These are phyloP conservation scores for Tragelaphus strepsiceros DNA, from an alignment of 2,113 vertebrate species.

Conservation along the genomic window DNA sequence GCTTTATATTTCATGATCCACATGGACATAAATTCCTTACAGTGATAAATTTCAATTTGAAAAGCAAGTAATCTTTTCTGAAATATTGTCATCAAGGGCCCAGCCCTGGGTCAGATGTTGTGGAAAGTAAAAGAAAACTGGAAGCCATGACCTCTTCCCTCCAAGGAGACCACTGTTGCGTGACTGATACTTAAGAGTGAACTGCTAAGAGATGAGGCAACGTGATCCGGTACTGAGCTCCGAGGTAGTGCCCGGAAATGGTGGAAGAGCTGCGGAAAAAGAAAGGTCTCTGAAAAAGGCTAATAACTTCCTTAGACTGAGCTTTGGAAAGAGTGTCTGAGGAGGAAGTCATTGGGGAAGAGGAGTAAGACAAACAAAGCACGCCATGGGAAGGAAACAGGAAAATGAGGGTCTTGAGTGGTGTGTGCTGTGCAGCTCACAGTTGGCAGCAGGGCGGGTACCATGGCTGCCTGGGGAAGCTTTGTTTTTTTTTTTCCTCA, in stretches of 20 bases:
- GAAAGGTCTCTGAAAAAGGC: not conserved
- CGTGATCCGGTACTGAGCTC: not conserved
- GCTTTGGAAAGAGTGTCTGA: not conserved
- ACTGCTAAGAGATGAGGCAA: not conserved
- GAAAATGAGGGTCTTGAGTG: not conserved
- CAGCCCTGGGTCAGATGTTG: not conserved
- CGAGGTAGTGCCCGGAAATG: not conserved
- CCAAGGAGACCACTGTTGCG: not conserved
- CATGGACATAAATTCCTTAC: not conserved
- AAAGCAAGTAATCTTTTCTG: conserved; percentile 1
- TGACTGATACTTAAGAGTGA: not conserved
- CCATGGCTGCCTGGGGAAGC: not conserved
- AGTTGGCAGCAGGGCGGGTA: accelerated
- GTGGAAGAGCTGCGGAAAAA: not conserved
- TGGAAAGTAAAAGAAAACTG: not conserved
- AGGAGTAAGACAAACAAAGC: not conserved
- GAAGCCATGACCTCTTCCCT: not conserved
- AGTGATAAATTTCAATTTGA: not conserved
- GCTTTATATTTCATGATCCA: not conserved
- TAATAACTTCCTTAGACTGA: not conserved
- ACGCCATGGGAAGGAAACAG: accelerated
- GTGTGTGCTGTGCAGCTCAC: not conserved
- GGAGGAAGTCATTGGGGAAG: not conserved
- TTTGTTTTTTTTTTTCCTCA: not conserved
- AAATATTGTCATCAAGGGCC: not conserved